Evolutionary conservation across 1,140 invertebrate genomes (phyloP), one percentile per base, ranked within the genome.

Genomic region (Drusus annulatus): DNA sequence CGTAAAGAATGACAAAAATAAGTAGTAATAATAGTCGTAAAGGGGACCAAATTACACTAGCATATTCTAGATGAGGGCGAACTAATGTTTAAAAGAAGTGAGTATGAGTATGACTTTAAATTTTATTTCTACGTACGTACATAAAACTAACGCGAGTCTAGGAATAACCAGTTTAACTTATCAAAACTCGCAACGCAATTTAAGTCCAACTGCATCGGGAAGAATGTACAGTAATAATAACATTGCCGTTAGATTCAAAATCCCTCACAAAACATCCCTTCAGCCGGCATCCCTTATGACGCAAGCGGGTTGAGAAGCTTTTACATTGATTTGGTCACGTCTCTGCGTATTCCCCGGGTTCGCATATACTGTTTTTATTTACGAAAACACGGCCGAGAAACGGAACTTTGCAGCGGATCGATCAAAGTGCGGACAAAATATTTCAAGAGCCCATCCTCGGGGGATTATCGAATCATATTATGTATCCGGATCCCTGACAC

Each of bases 261-360:
- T 23, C 23, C 17, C 8, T 23, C n/a, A 13, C 19, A 45, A 68
- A 16, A 19, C 25, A 13, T 68, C 25, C 63, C 25, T 45, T 8
- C 23, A 28, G 17, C 16, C 73, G 2, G 23, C 73, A 31, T 75
- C 52, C 56, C 73, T 19, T 31, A 60, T 58, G 56, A 60, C 73
- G 52, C 50, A 58, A 58, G 56, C 73, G 68, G 71, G 71, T 5
- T 3, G 71, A n/a, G 75, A 82, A 54, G 81, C 81, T 83, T 80
- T 83, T 69, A 83, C 81, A 83, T 83, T 83, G 81, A 83, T 83
- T 83, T 80, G 81, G 81, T 83, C 81, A 83, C 81, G 81, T 83
- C 68, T 62, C 63, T 3, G 52, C 76, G 75, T 65, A 83, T 83
- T 83, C 81, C 81, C 81, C 65, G 10, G 78, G 68, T 76, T 56